Evolutionary conservation across 2,797 vertebrate species (phyloP), one percentile per base, ranked within the genome.

Genomic region (Myotis vivesi): DNA sequence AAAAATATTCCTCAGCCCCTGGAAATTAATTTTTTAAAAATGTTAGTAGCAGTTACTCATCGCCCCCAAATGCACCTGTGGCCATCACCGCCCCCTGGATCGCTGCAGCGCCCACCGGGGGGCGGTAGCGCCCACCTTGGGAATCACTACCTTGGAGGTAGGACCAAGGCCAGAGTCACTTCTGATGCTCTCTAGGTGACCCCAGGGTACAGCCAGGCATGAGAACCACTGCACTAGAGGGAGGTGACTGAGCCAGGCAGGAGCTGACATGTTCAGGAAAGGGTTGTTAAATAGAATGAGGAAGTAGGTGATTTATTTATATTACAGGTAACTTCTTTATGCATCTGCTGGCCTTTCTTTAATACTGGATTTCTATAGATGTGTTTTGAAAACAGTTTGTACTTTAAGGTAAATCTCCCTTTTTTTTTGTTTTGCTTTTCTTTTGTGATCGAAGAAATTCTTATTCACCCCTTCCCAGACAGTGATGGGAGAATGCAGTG

Each of bases 341-440:
- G 10, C 2, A 23, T 41, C 41, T 86, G n/a, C n/a, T 94, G 33
- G 55, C 28, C 44, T 93, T 2, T 41, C 64, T 87, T 83, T 79
- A 83, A 64, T 79, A 79, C 19, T 72, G 69, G 46, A 20, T 94
- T 92, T 95, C 38, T 84, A 36, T 83, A 92, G 38, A 46, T 57
- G 73, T 88, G 41, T 22, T 91, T 91, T 95, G 75, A 91, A 96
- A 92, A 86, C 72, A 71, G 68, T 68, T 83, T 81, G 17, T 66
- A 62, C 51, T 91, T 91, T 68, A 36, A 64, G 30, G 55, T 46
- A 79, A 92, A 83, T 62, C n/a, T 96, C 91, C 20, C 25, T 64
- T 89, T 94, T 73, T 81, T 79, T 68, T 71, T 92, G 82, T 76
- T 77, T 79, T 68, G 8, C 57, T 85, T 85, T 81, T 25, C 33